phyloP scores from a whole-genome alignment of 2,888 invertebrate genomes.

The Trissolcus japonicus region DNA sequence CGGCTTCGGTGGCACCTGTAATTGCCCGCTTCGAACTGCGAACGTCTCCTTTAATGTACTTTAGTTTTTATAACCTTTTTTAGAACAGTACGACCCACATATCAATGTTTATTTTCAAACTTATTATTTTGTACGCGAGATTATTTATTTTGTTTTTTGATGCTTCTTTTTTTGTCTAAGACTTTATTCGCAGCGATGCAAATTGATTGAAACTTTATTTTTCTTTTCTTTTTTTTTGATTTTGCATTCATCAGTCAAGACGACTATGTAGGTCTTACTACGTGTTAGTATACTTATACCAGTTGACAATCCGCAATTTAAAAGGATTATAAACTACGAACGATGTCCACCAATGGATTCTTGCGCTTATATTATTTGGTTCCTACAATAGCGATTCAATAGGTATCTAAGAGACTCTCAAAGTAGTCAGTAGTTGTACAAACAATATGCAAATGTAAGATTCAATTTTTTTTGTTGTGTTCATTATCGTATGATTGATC shows the following conservation, averaged over 20 bases:
- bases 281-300: conserved; percentile 3
- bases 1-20: too few species aligned
- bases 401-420: conserved; percentile 14
- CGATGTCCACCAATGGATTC: conserved; percentile 8
- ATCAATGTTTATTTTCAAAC: conserved; percentile 6
- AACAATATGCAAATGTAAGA: conserved; percentile 28
- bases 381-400: conserved; percentile 62
- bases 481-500: too few species aligned
- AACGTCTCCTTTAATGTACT: too few species aligned
- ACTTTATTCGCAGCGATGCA: neutral
- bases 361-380: conserved; percentile 61
- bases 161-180: too few species aligned
- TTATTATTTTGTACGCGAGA: neutral
- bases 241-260: too few species aligned
- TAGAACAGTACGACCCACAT: conserved; percentile 5
- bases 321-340: conserved; percentile 4
- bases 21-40: too few species aligned
- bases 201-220: too few species aligned
- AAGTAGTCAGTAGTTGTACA: conserved; percentile 32
- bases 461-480: conserved; percentile 2
- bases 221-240: too few species aligned
- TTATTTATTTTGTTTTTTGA: too few species aligned
- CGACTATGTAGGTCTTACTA: conserved; percentile 8
- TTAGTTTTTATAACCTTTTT: neutral
- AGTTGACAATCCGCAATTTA: conserved; percentile 1